phyloP scores from a whole-genome alignment of 2,888 invertebrate species.

The Oscheius onirici region DNA sequence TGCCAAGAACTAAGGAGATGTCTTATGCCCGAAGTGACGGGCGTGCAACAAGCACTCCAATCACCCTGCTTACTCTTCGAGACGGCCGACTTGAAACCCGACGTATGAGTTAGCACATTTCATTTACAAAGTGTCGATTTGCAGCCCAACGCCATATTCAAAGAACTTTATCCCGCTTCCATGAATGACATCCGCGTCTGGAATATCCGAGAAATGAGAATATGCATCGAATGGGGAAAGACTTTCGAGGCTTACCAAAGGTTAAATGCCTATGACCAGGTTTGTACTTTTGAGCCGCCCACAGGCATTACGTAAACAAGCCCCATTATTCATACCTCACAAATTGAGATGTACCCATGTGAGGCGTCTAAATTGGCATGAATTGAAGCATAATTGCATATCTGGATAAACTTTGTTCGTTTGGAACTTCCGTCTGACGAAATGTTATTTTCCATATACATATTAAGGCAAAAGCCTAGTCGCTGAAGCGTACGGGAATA shows the following conservation, averaged over 20 bases:
- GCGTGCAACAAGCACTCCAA: slow-evolving; percentile 56
- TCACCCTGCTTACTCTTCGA: slow-evolving; percentile 63
- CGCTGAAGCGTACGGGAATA: background rate
- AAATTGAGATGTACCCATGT: too few relatives aligned
- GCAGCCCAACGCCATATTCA: slow-evolving; percentile 64
- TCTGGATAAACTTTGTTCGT: too few relatives aligned
- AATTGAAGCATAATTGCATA: too few relatives aligned
- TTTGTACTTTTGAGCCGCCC: slow-evolving; percentile 24
- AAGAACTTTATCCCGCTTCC: slow-evolving; percentile 69
- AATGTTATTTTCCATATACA: too few relatives aligned
- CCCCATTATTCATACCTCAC: too few relatives aligned
- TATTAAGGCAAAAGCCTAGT: background rate
- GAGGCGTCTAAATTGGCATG: too few relatives aligned
- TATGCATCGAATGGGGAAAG: slow-evolving; percentile 71
- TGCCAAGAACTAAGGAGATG: slow-evolving; percentile 64
- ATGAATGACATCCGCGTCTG: slow-evolving; percentile 71
- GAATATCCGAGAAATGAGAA: slow-evolving; percentile 70
- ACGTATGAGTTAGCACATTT: slow-evolving; percentile 47
- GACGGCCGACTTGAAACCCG: slow-evolving; percentile 60
- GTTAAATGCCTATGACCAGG: slow-evolving; percentile 63
- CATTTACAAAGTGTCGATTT: slow-evolving; percentile 22
- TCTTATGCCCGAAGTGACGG: slow-evolving; percentile 63
- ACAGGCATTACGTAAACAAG: too few relatives aligned
- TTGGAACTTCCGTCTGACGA: too few relatives aligned
- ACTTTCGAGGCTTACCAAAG: slow-evolving; percentile 67